phyloP scores from a whole-genome alignment of 2,113 vertebrate species.

The Oreochromis aureus region DNA sequence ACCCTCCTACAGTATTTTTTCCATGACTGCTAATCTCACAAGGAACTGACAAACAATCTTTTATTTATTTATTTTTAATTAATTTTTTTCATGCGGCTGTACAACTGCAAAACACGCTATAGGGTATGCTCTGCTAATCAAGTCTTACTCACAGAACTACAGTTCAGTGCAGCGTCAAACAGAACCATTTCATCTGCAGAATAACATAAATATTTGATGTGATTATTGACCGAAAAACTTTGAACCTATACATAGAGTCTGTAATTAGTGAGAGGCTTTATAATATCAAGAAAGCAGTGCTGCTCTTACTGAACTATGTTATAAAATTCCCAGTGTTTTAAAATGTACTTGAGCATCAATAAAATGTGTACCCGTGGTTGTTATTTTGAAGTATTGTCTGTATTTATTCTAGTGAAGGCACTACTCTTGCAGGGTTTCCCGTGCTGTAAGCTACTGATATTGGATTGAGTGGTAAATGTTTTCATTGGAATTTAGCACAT shows the following conservation, averaged over 20 bases:
- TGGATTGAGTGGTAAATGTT: conserved; percentile 37
- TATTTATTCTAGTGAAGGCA: not conserved
- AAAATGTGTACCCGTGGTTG: not conserved
- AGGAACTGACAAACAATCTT: not conserved
- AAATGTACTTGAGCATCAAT: not conserved
- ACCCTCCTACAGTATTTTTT: not conserved
- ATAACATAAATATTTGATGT: not conserved
- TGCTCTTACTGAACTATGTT: not conserved
- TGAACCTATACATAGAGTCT: not conserved
- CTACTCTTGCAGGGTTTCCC: not conserved
- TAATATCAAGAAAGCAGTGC: not conserved
- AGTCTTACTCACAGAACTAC: not conserved
- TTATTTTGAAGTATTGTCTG: not conserved
- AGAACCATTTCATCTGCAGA: not conserved
- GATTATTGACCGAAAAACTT: not conserved
- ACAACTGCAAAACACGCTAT: not conserved
- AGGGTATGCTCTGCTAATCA: not conserved
- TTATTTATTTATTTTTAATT: not conserved
- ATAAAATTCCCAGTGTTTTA: not conserved
- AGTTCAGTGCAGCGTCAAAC: not conserved
- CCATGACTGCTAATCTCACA: not conserved
- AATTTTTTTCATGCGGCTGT: not conserved
- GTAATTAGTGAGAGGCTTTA: not conserved
- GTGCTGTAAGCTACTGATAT: not conserved
- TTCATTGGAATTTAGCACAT: conserved; percentile 62